phyloP scores from a whole-genome alignment of 2,888 invertebrate genomes.

The Tribolium freemani region DNA sequence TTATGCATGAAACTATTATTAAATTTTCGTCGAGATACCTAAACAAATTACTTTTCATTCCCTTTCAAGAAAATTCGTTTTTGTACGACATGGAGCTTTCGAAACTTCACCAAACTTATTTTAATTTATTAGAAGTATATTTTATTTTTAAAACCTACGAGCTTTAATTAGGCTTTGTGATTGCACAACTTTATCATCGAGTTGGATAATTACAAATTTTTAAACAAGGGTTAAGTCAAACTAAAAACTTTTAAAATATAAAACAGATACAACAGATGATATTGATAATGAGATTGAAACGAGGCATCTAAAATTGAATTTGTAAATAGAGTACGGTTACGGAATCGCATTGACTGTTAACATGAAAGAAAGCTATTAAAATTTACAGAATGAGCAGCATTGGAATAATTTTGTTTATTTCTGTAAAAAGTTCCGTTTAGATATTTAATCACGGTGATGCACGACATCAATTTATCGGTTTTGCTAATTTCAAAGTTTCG shows the following conservation, averaged over 20 bases:
- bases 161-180: constrained; percentile 20
- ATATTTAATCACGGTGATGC: constrained; percentile 27
- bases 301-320: constrained; percentile 18
- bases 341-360: constrained; percentile 5
- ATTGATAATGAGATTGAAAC: constrained; percentile 7
- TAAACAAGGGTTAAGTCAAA: not conserved
- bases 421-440: constrained; percentile 16
- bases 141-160: constrained; percentile 21
- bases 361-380: constrained; percentile 26
- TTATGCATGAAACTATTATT: constrained; percentile 45
- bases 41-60: constrained; percentile 42
- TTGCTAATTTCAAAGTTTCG: constrained; percentile 24
- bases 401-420: constrained; percentile 16
- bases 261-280: not conserved
- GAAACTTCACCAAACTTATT: constrained; percentile 19
- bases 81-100: constrained; percentile 23
- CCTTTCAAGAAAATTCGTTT: constrained; percentile 37
- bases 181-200: not conserved
- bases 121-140: constrained; percentile 22
- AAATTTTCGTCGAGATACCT: constrained; percentile 40
- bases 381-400: constrained; percentile 17
- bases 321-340: constrained; percentile 8
- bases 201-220: not conserved
- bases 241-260: no score
- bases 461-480: constrained; percentile 31